Base-by-base conservation (phyloP, 2,888 invertebrate genomes). In the Hypomecis punctinalis region DNA sequence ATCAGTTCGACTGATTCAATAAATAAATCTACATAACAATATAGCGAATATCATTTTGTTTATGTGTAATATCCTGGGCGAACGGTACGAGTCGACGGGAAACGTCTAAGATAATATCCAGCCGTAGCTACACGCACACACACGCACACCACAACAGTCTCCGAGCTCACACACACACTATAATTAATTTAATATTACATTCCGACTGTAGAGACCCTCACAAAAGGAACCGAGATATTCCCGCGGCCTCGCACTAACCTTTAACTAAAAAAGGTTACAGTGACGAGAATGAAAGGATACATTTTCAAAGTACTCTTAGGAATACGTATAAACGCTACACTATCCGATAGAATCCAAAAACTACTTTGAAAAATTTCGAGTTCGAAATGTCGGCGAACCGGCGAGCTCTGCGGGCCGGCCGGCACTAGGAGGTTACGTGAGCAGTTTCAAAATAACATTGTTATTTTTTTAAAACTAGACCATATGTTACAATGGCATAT, bases 151-250 rank as follows among this genome's bases (percentile, higher is more conserved):
- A 60, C 73, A 68, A 47, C 33, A 75, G 74, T 75, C 75, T 67
- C 71, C 67, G 69, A 46, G 67, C 59, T 65, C 60, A 54, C n/a
- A 33, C 58, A 57, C 49, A 62, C 62, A 58, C 61, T 67, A 48
- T 6, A 56, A 55, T 43, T 49, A 52, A 67, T 56, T 49, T 49
- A 45, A 67, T 64, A 56, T 36, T 64, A 66, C 43, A 51, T 59
- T 65, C 48, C 55, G 63, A 65, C 64, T 47, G 23, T 56, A 47
- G 56, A 56, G 62, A 61, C 78, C 59, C 58, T 45, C 53, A 43
- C 39, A 33, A 46, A 84, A 85, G 84, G 85, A 77, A 84, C 82
- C 83, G 84, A 81, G 74, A 56, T 83, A 84, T 81, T 84, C 83
- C 66, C 67, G 13, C 40, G 64, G 74, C 76, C 77, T 76, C 73